Evolutionary conservation across 2,888 invertebrate genomes (phyloP).

Genomic region (Shargacucullia verbasci): DNA sequence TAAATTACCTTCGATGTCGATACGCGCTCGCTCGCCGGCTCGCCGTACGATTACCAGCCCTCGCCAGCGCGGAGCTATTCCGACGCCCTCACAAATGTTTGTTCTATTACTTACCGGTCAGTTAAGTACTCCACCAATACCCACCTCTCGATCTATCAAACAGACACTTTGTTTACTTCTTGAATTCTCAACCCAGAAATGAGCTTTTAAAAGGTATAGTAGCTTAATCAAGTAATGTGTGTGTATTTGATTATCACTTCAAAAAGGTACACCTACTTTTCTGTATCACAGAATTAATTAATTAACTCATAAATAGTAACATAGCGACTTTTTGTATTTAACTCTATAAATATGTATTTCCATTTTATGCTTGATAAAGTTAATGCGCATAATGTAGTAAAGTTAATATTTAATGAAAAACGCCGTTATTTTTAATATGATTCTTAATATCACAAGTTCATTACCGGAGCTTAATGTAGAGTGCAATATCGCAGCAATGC

Average conservation of each 20-base stretch:
- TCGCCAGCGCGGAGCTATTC: constrained; percentile 59
- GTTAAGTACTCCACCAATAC: constrained; percentile 70
- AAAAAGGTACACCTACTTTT: constrained; percentile 61
- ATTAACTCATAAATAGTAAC: constrained; percentile 38
- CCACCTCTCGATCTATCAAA: constrained; percentile 66
- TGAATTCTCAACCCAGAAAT: constrained; percentile 70
- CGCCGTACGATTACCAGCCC: constrained; percentile 69
- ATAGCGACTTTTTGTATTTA: constrained; percentile 34
- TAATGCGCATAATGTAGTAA: constrained; percentile 36
- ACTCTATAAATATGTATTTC: constrained; percentile 37
- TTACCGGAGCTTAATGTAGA: constrained; percentile 59
- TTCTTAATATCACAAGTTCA: constrained; percentile 62
- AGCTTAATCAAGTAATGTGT: constrained; percentile 79
- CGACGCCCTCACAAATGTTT: constrained; percentile 77
- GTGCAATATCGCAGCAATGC: constrained; percentile 59
- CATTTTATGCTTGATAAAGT: constrained; percentile 34
- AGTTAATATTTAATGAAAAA: constrained; percentile 50
- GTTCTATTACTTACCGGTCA: constrained; percentile 79
- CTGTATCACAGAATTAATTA: constrained; percentile 47
- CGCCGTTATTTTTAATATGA: constrained; percentile 55
- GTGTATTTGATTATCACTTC: constrained; percentile 70
- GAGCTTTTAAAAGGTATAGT: constrained; percentile 74
- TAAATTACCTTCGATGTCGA: constrained; percentile 79
- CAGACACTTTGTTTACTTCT: constrained; percentile 73
- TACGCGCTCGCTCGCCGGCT: constrained; percentile 69